Conservation (phyloP, 2,888 invertebrate species). For the Mesorhabditis spiculigera region DNA sequence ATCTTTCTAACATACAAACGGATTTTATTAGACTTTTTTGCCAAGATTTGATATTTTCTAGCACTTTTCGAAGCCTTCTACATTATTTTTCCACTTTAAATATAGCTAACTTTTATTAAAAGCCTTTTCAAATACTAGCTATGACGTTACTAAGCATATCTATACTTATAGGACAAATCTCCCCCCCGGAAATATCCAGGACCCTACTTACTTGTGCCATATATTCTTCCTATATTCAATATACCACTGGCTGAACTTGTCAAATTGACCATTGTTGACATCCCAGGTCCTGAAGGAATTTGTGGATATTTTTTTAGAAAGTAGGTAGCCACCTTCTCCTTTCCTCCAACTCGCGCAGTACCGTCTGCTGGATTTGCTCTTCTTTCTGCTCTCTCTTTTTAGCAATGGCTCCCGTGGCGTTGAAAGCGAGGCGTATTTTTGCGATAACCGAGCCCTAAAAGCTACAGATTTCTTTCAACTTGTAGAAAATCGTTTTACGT, state of each 20-base stretch:
- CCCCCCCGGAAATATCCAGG: no score
- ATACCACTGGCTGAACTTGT: constrained; percentile 57
- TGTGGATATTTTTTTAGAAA: neutral
- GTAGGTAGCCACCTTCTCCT: neutral
- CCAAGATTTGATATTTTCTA: no score
- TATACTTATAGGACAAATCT: neutral
- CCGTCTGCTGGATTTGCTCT: constrained; percentile 49
- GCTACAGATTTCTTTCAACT: no score
- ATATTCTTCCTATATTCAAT: constrained; percentile 55
- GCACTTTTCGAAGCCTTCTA: no score
- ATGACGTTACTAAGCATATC: neutral
- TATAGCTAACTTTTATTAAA: neutral
- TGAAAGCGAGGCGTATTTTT: constrained; percentile 55
- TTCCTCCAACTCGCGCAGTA: constrained; percentile 35
- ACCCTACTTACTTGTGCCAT: constrained; percentile 51
- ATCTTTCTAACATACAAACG: no score
- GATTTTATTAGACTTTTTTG: no score
- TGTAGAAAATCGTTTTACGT: neutral
- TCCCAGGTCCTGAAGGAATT: constrained; percentile 42
- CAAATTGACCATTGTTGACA: constrained; percentile 54
- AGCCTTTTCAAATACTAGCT: neutral
- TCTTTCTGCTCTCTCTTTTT: constrained; percentile 49
- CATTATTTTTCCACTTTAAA: neutral
- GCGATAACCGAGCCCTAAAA: constrained; percentile 57
- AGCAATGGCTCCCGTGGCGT: constrained; percentile 50